Percentiles rank a stretch among this genome's conserved stretches.
phyloP scores from a whole-genome alignment of 37 sponge, comb jelly and placozoan genomes.

The Tethya wilhelma region DNA sequence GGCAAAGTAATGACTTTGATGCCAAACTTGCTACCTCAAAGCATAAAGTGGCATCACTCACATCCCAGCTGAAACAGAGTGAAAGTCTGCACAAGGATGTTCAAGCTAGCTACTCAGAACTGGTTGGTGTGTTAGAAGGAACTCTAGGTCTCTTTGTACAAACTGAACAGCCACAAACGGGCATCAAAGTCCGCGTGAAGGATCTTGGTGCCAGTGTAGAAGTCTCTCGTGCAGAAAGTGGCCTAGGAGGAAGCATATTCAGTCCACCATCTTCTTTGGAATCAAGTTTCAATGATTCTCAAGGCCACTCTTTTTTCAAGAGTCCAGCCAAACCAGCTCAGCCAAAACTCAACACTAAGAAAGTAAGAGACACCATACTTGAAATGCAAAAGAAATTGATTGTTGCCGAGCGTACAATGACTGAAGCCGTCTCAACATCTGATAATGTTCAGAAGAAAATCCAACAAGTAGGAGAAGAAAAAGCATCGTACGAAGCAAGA shows the following conservation, averaged over 20 bases:
- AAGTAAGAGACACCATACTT: constrained; percentile 46
- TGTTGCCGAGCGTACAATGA: constrained; percentile 11
- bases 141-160: constrained; percentile 31
- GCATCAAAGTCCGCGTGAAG: not conserved
- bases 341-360: constrained; percentile 1
- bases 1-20: not conserved
- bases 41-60: constrained; percentile 5
- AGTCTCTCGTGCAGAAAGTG: constrained; percentile 43
- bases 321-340: constrained; percentile 9
- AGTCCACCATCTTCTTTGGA: constrained; percentile 1
- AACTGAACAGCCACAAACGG: not conserved
- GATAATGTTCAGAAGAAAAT: constrained; percentile 20
- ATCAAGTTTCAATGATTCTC: not conserved
- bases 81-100: constrained; percentile 4
- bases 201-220: not conserved
- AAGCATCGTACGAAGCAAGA: constrained; percentile 21
- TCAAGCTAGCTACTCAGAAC: constrained; percentile 20
- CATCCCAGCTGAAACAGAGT: constrained; percentile 7
- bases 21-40: constrained; percentile 1
- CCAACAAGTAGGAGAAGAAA: constrained; percentile 26
- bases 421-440: constrained; percentile 15
- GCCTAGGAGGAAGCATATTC: constrained; percentile 31
- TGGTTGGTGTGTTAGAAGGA: constrained; percentile 47
- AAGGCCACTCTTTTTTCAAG: not conserved
- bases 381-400: constrained; percentile 47